A percentile compares a stretch with the other conserved stretches of the same genome.
Conservation (phyloP, 2,888 invertebrate genomes). For the Clistopyga incitator region DNA sequence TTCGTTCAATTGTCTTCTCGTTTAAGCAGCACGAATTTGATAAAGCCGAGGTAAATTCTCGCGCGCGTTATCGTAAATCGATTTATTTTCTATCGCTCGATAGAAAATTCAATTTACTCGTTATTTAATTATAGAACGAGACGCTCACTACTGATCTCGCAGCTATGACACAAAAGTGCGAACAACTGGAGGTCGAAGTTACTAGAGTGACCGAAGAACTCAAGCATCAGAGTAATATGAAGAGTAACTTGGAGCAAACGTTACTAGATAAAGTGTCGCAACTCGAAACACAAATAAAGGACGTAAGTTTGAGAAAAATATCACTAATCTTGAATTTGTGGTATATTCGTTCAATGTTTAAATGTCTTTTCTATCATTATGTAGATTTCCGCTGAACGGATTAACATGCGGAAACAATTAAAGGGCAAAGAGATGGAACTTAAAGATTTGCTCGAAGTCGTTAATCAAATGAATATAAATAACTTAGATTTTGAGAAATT, state of each 20-base stretch:
- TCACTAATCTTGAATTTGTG: not conserved
- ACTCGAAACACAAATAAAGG: conserved; percentile 86
- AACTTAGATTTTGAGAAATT: conserved; percentile 84
- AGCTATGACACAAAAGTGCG: conserved; percentile 80
- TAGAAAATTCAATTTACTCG: conserved; percentile 26
- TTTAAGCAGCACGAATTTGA: conserved; percentile 77
- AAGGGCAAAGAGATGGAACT: conserved; percentile 79
- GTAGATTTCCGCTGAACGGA: conserved; percentile 76
- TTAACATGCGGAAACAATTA: conserved; percentile 75
- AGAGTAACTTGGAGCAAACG: conserved; percentile 86
- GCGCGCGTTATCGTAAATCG: conserved; percentile 1
- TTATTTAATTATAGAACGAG: conserved; percentile 80
- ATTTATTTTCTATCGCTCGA: conserved; percentile 3
- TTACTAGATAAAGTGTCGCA: conserved; percentile 85
- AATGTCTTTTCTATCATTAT: conserved; percentile 35
- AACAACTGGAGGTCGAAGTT: conserved; percentile 82
- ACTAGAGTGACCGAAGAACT: conserved; percentile 75
- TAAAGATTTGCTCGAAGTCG: conserved; percentile 78
- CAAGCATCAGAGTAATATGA: conserved; percentile 84
- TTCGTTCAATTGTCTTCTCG: conserved; percentile 60
- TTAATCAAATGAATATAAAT: conserved; percentile 77
- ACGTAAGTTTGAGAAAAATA: conserved; percentile 83
- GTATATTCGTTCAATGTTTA: conserved; percentile 2
- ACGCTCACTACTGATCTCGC: conserved; percentile 83
- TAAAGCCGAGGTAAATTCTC: conserved; percentile 73